Conservation (phyloP, 1,140 invertebrate species). For the Melipona quadrifasciata region DNA sequence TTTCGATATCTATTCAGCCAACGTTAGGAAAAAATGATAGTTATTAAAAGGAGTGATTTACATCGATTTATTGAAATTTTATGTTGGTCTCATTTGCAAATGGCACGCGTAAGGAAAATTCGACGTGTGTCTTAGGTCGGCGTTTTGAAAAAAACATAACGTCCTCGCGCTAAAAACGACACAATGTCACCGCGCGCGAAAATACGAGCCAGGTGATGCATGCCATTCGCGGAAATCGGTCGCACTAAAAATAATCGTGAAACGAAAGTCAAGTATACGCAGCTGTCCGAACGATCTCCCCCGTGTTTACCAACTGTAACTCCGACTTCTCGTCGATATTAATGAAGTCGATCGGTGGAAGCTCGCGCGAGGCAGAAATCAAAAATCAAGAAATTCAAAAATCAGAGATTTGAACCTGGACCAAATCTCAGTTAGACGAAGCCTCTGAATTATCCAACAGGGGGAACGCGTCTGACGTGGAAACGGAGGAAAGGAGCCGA, state of each 20-base stretch:
- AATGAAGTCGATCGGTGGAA: neutral
- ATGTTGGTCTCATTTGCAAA: too few species aligned
- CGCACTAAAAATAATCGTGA: constrained; percentile 70
- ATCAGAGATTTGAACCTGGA: too few species aligned
- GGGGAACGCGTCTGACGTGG: neutral
- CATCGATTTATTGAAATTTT: too few species aligned
- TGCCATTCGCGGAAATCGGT: constrained; percentile 71
- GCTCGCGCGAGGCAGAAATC: too few species aligned
- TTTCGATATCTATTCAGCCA: too few species aligned
- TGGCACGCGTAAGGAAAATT: too few species aligned
- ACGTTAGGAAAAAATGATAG: too few species aligned
- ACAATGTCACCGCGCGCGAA: constrained; percentile 74
- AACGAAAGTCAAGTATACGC: constrained; percentile 59
- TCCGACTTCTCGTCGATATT: neutral
- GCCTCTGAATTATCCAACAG: neutral
- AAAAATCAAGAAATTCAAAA: neutral
- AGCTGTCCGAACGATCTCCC: constrained; percentile 47
- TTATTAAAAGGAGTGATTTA: too few species aligned
- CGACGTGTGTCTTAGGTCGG: neutral
- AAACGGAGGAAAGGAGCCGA: neutral
- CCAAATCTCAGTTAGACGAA: neutral
- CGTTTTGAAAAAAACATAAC: constrained; percentile 49
- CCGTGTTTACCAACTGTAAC: neutral
- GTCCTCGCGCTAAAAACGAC: constrained; percentile 76
- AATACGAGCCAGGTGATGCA: constrained; percentile 71